Conservation (phyloP, 1,140 invertebrate species). For the Drosophila rufa region DNA sequence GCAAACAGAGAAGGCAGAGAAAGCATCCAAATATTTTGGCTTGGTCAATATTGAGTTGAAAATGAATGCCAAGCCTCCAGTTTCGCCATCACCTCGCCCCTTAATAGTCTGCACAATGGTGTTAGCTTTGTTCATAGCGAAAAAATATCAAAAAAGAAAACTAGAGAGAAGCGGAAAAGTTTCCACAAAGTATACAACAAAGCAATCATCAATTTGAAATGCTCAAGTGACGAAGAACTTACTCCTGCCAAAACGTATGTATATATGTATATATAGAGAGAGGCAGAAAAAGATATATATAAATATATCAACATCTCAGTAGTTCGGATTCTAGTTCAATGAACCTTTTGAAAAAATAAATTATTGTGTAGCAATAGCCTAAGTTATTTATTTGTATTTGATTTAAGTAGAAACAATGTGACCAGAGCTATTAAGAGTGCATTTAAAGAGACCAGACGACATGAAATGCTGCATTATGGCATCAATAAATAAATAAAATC, state of each 20-base stretch:
- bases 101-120: constrained; percentile 38
- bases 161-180: constrained; percentile 25
- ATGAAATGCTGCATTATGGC: too few species aligned
- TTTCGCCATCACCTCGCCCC: constrained; percentile 5
- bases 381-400: background rate
- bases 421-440: background rate
- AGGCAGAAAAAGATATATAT: background rate
- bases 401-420: background rate
- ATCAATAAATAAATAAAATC: too few species aligned
- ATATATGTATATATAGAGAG: background rate
- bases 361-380: background rate
- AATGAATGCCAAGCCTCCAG: constrained; percentile 38
- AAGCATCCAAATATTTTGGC: constrained; percentile 40
- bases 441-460: too few species aligned
- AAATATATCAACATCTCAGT: constrained; percentile 1
- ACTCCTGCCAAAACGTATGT: constrained; percentile 1
- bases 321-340: constrained; percentile 5
- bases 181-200: constrained; percentile 27
- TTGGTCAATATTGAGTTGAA: constrained; percentile 50
- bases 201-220: constrained; percentile 50
- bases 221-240: constrained; percentile 35
- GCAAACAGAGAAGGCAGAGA: constrained; percentile 21
- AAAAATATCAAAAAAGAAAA: constrained; percentile 7
- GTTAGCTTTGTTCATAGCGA: constrained; percentile 33
- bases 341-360: constrained; percentile 13